phyloP scores from a whole-genome alignment of 2,888 invertebrate genomes.

The Philopedon plagiatum region DNA sequence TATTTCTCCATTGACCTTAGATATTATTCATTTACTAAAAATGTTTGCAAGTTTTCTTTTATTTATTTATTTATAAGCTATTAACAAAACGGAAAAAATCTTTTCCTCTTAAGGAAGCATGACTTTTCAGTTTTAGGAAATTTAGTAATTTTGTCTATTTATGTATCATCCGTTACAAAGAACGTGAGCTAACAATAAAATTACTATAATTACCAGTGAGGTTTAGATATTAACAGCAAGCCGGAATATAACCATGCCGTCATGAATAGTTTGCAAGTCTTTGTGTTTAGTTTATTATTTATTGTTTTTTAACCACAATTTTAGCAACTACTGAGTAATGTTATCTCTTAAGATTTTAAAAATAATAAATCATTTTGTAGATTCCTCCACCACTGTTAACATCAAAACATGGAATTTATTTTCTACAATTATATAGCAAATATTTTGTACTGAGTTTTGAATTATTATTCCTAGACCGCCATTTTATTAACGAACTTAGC shows the following conservation, averaged over 20 bases:
- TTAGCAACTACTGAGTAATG: too few relatives aligned
- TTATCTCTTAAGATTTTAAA: too few relatives aligned
- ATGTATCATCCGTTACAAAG: slow-evolving; percentile 30
- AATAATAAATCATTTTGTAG: too few relatives aligned
- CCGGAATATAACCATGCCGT: not conserved
- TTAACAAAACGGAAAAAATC: slow-evolving; percentile 1
- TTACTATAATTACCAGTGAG: slow-evolving; percentile 15
- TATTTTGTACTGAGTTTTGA: too few relatives aligned
- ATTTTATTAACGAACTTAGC: too few relatives aligned
- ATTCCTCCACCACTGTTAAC: too few relatives aligned
- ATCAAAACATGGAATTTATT: too few relatives aligned
- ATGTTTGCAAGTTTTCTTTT: slow-evolving; percentile 7
- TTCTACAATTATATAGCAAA: too few relatives aligned
- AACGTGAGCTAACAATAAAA: slow-evolving; percentile 9
- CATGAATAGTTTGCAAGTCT: too few relatives aligned
- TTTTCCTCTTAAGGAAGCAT: slow-evolving; percentile 21
- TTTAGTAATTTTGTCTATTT: slow-evolving; percentile 32
- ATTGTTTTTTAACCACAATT: too few relatives aligned
- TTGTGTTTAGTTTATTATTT: too few relatives aligned
- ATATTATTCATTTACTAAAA: slow-evolving; percentile 22
- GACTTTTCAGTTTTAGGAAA: slow-evolving; percentile 19
- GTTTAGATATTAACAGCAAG: not conserved
- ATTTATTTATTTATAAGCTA: slow-evolving; percentile 1
- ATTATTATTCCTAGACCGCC: too few relatives aligned
- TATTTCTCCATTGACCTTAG: slow-evolving; percentile 25